Evolutionary conservation across 2,113 vertebrate genomes (phyloP).

Genomic region (Callopanchax toddi): DNA sequence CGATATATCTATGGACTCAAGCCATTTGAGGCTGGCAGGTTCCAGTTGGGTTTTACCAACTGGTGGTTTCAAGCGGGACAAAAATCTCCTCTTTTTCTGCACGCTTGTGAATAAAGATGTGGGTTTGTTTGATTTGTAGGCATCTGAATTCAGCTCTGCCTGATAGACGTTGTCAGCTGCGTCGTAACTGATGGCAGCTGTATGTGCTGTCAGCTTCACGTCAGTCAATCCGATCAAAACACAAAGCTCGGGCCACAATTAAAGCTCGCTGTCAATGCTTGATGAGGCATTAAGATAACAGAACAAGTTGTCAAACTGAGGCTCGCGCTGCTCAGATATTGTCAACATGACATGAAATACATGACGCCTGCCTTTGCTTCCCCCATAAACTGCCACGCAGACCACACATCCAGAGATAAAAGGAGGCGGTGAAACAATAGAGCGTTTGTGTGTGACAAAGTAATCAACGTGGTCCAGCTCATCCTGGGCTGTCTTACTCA

Average conservation of each 20-base stretch:
- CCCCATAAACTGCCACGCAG: slow-evolving; percentile 6
- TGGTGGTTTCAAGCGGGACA: neutral
- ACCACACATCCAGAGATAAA: slow-evolving; percentile 38
- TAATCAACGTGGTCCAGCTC: slow-evolving; percentile 20
- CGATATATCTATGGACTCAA: neutral
- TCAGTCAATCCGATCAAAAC: slow-evolving; percentile 64
- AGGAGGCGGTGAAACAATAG: slow-evolving; percentile 9
- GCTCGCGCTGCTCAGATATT: slow-evolving; percentile 53
- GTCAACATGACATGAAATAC: slow-evolving; percentile 64
- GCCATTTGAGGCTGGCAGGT: slow-evolving; percentile 1
- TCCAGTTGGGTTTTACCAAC: neutral
- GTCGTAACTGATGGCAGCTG: slow-evolving; percentile 49
- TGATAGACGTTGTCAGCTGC: slow-evolving; percentile 47
- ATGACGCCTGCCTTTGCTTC: slow-evolving; percentile 48
- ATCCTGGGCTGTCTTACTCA: slow-evolving; percentile 14
- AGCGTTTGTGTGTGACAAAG: slow-evolving; percentile 36
- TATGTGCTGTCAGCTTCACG: slow-evolving; percentile 53
- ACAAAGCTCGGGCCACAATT: slow-evolving; percentile 55
- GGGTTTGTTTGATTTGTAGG: slow-evolving; percentile 21
- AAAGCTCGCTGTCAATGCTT: slow-evolving; percentile 63
- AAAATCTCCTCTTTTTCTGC: neutral
- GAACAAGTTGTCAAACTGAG: slow-evolving; percentile 65
- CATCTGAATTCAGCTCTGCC: slow-evolving; percentile 33
- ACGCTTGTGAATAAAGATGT: neutral
- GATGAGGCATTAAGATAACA: slow-evolving; percentile 69